Base-by-base conservation (phyloP, 2,888 invertebrate species). In the Melanostoma scalare region DNA sequence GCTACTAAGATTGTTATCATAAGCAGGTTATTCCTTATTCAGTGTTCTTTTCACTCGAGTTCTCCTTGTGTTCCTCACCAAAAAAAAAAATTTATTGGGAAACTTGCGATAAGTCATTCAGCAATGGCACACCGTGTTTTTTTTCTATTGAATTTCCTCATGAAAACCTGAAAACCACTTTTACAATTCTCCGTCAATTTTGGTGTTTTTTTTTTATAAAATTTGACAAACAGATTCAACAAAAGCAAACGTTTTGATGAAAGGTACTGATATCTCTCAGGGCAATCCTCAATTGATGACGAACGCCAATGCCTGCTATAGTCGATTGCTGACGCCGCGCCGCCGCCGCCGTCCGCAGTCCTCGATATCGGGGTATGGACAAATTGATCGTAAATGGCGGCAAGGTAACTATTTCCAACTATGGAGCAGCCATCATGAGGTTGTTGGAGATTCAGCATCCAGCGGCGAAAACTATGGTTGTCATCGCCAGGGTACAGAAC, bases 401-500 rank as follows among this genome's bases (percentile, higher is more conserved):
- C 75, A 97, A 96, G 90, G 96, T 98, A 0, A 98, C 98, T 2
- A 99, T 99, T 87, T 99, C 99, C 1, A 99, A 99, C 90, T 99
- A 99, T 92, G 99, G 99, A 9, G 99, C 99, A 4, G 99, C 99
- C 0, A 99, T 99, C 85, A 95, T 99, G 94, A 99, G 99, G 92
- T 93, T 98, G n/a, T 90, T 99, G 87, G 99, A 99, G 89, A 96
- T 99, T 88, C 95, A 99, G 31, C 99, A 99, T 92, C 99, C 99
- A 0, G 99, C 99, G 31, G 99, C 99, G 0, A 98, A 97, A 91
- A 98, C 98, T 0, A 92, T 99, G 86, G 99, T 99, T 3, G 99
- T 99, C 89, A 99, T 99, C 87, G 99, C 99, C 31, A 98, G 98
- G 91, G 99, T 99, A 48, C 99, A 99, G 91, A 99, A 99, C 93